These are phyloP conservation scores for Pecten maximus DNA, from an alignment of 2,888 invertebrate genomes.

Conservation along the genomic window DNA sequence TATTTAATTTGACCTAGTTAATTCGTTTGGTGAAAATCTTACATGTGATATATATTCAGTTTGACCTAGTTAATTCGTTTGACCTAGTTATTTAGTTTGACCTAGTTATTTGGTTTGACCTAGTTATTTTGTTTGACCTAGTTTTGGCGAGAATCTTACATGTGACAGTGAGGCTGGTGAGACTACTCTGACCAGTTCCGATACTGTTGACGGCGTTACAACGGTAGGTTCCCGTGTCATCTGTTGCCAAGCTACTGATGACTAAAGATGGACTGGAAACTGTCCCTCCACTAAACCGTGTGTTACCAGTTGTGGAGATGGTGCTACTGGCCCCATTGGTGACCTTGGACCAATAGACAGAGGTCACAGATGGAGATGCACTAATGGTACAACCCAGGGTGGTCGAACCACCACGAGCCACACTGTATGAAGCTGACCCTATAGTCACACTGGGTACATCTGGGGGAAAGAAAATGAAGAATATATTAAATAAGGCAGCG, in stretches of 20 bases:
- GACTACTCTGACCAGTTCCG: slow-evolving; percentile 45
- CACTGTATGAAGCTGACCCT: slow-evolving; percentile 42
- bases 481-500: no score
- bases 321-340: slow-evolving; percentile 23
- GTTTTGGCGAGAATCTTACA: not conserved
- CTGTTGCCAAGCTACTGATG: slow-evolving; percentile 37
- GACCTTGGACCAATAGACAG: slow-evolving; percentile 47
- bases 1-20: no score
- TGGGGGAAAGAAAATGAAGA: not conserved
- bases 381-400: slow-evolving; percentile 47
- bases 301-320: not conserved
- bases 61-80: no score
- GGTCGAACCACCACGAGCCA: slow-evolving; percentile 39
- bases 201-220: slow-evolving; percentile 45
- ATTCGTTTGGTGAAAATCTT: no score
- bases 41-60: no score
- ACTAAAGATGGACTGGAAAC: slow-evolving; percentile 36
- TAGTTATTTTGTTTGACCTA: no score
- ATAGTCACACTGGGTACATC: slow-evolving; percentile 45
- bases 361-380: slow-evolving; percentile 36
- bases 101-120: no score
- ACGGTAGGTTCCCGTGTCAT: slow-evolving; percentile 43
- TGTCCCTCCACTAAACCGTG: slow-evolving; percentile 29
- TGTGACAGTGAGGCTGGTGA: slow-evolving; percentile 24
- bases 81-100: no score